Evolutionary conservation across 2,888 invertebrate species (phyloP).

Genomic region (Pseudococcus jackbeardsleyi): DNA sequence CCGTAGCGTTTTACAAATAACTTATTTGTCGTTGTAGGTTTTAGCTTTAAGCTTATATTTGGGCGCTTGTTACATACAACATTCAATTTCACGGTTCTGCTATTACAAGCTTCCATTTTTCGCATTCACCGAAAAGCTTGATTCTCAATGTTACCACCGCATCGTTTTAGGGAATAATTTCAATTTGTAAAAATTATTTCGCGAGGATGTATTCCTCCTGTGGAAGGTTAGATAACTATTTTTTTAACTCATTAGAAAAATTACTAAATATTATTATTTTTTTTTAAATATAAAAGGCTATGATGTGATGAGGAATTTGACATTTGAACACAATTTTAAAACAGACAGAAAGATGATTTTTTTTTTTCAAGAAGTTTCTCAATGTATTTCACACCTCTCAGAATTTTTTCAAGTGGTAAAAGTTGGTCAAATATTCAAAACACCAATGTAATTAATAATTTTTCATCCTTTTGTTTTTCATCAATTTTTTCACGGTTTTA

Average conservation of each 20-base stretch:
- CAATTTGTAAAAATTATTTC: constrained; percentile 23
- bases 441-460: too few relatives aligned
- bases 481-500: too few relatives aligned
- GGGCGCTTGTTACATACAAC: constrained; percentile 58
- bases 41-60: constrained; percentile 59
- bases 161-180: constrained; percentile 12
- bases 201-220: background rate
- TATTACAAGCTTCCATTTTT: constrained; percentile 61
- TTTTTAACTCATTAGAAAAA: background rate
- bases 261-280: too few relatives aligned
- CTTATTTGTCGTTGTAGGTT: constrained; percentile 62
- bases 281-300: too few relatives aligned
- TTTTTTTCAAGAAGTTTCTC: too few relatives aligned
- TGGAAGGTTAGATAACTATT: background rate
- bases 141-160: background rate
- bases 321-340: too few relatives aligned
- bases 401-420: too few relatives aligned
- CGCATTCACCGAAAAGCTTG: constrained; percentile 50
- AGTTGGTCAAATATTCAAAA: too few relatives aligned
- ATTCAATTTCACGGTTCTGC: constrained; percentile 65
- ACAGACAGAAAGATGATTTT: too few relatives aligned
- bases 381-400: too few relatives aligned
- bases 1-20: constrained; percentile 64
- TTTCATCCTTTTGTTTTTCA: too few relatives aligned
- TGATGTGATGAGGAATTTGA: too few relatives aligned